Evolutionary conservation across 2,113 vertebrate species (phyloP), one percentile per base, ranked within the genome.

Genomic region (Smithornis capensis): DNA sequence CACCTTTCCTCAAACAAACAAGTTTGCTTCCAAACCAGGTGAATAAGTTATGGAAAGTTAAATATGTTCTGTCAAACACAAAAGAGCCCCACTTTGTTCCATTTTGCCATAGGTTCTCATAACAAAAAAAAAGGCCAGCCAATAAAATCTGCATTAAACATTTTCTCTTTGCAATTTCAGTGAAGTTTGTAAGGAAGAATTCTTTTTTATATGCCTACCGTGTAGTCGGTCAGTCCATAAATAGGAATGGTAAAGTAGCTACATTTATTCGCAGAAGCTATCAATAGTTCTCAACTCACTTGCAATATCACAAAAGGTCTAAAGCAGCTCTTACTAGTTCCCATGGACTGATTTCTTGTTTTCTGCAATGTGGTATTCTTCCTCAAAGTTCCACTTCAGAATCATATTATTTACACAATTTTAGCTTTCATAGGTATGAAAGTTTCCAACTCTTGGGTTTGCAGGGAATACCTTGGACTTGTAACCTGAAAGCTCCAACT

Each of bases 11-110:
- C 38, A 69, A 85, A 57, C 12, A 82, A 92, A 85, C 45, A 87
- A 90, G 7, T 28, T 38, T 60, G 31, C 47, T 92, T 94, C 76
- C 56, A 89, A 92, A 67, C 35, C 27, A 79, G 37, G 56, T 90
- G 81, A 89, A 53, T 75, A 96, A 94, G 64, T 86, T 78, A 92
- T 42, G 38, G 53, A 88, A 92, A 80, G 56, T 87, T 91, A 92
- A 92, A 90, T 77, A 67, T 33, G 77, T 90, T 88, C 79, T 86
- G 63, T 29, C 44, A 94, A 85, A 80, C 33, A 59, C 65, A 52
- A 85, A 29, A 14, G 25, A 85, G 45, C 14, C 28, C 71, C 24
- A 53, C n/a, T 85, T 89, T 69, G 42, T 74, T 87, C 73, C 21
- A 73, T 18, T 91, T 89, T 87, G 74, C 89, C 44, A 79, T 22